These are phyloP conservation scores for Penaeus monodon DNA, from an alignment of 2,888 invertebrate genomes.

Conservation along the genomic window DNA sequence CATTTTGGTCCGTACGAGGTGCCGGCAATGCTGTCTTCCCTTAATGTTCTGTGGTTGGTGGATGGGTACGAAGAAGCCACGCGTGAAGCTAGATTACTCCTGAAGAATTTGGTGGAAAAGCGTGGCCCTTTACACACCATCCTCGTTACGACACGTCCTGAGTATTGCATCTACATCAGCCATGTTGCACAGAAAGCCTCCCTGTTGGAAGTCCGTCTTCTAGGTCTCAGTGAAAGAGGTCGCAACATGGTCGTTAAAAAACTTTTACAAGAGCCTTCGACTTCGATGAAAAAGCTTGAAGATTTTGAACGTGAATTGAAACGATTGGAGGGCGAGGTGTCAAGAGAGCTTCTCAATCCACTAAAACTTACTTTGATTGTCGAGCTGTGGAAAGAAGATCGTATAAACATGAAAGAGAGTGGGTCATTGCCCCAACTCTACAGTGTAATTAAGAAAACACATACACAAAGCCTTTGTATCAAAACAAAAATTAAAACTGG, in stretches of 20 bases:
- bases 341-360: slow-evolving; percentile 28
- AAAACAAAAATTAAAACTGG: background rate
- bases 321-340: background rate
- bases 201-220: background rate
- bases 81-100: slow-evolving; percentile 1
- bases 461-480: background rate
- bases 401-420: background rate
- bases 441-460: background rate
- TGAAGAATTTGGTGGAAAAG: background rate
- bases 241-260: background rate
- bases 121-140: slow-evolving; percentile 3
- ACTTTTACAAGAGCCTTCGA: background rate
- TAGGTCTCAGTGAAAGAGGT: slow-evolving; percentile 2
- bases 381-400: slow-evolving; percentile 22
- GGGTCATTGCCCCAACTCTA: slow-evolving; percentile 24
- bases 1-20: slow-evolving; percentile 19
- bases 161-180: background rate
- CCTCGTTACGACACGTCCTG: slow-evolving; percentile 21
- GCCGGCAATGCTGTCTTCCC: slow-evolving; percentile 1
- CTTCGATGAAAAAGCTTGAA: background rate
- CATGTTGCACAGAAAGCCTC: no score
- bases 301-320: background rate
- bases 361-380: slow-evolving; percentile 35
- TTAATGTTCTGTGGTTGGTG: slow-evolving; percentile 41
- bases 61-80: slow-evolving; percentile 45